Base-by-base conservation (phyloP, 2,113 vertebrate genomes). In the Alces alces region DNA sequence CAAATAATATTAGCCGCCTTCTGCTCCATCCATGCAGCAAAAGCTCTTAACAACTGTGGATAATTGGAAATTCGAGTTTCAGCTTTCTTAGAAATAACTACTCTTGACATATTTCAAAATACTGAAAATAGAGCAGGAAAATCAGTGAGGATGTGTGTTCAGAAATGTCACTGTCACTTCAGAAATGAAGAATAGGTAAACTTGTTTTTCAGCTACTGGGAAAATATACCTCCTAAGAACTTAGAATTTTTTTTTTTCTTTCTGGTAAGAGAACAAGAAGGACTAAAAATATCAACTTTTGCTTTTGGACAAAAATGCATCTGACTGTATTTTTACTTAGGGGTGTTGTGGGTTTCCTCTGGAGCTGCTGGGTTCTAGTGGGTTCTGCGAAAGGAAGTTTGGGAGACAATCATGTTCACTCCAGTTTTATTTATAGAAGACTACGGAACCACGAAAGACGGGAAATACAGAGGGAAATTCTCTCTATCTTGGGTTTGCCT, bases 401-500 rank as follows among this genome's bases (percentile, higher is more conserved):
- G 97, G 99, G 99, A 98, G 99, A 99, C 98, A 99, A 99, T 98
- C 99, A 99, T 98, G 99, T 99, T 98, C 99, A 99, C 99, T 99
- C 99, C 21, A 99, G 99, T 98, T 99, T 99, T 98, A 99, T 99
- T 98, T 99, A 99, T 99, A 99, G 99, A 99, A 99, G 99, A 96
- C 99, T 99, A 98, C 99, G 99, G 98, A 99, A 99, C 98, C 99
- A 99, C 97, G 99, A 99, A 95, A 99, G 99, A 98, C 98, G 99
- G 98, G 99, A 99, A 98, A 99, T 99, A 98, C 99, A 99, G 98
- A 99, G 99, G 98, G 99, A 99, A 98, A 99, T 99, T 98, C 99
- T 99, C 97, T 99, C 99, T 98, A 99, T 99, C 98, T 99, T 99
- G 98, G 99, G 99, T 89, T 98, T 99, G 94, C 99, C 99, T 96